Evolutionary conservation across 2,888 invertebrate species (phyloP), one percentile per base, ranked within the genome.

Genomic region (Synergus laeviventris): DNA sequence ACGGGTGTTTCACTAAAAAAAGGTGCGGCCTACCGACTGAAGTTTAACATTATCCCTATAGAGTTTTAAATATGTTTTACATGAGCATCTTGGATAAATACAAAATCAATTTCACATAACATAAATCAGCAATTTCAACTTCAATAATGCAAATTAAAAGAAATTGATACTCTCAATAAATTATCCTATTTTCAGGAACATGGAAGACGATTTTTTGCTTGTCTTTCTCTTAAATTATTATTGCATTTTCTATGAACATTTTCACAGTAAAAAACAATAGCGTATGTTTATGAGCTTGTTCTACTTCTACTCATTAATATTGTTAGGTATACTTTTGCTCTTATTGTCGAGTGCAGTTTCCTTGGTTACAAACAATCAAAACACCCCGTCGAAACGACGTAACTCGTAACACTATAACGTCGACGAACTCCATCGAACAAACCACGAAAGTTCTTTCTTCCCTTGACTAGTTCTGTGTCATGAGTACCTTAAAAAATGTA

Each of bases 361-460:
- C 85, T 79, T 82, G 84, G 86, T 83, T 82, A 86, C 86, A 77
- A 78, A 61, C 39, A 70, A 78, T 75, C 85, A 85, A 82, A 85
- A 86, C 86, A 86, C 74, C 78, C 60, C 60, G 73, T 64, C 74
- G 56, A 77, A 74, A 73, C 78, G 78, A 75, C 75, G 73, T 60
- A 77, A 24, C 73, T 74, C 73, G 77, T 49, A 45, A 45, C n/a
- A 49, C n/a, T 49, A n/a, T 49, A 31, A 74, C 60, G 76, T 74
- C 75, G 39, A 24, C 66, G 45, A 45, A 75, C 76, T 45, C 64
- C 73, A 54, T 60, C 74, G 42, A 54, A 73, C 59, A 74, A 76
- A 75, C 74, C 54, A 70, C 74, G 24, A 64, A 62, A 70, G 24
- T 70, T 42, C 56, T 18, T 11, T 5, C 39, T 62, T 38, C 39